Percentiles rank a stretch among this genome's conserved stretches.
Conservation (phyloP, 2,888 invertebrate species). For the Cataglyphis rosenhaueri region DNA sequence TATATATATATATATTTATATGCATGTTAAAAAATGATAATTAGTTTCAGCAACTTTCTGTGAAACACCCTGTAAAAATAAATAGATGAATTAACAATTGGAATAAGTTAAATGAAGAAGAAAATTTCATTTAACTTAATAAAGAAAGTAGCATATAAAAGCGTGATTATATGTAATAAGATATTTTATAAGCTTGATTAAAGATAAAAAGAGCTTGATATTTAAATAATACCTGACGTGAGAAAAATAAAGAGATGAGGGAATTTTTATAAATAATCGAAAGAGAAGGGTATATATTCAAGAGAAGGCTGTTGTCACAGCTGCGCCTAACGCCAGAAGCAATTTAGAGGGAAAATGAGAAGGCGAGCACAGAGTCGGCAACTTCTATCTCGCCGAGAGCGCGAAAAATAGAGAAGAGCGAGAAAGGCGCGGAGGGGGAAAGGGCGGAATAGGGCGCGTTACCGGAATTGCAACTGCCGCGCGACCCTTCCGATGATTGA, state of each 20-base stretch:
- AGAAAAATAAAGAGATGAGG: background rate
- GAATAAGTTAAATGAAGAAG: background rate
- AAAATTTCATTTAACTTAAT: background rate
- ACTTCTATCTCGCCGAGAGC: background rate
- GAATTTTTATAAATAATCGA: slow-evolving; percentile 33
- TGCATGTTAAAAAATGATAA: background rate
- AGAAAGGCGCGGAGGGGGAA: background rate
- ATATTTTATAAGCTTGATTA: background rate
- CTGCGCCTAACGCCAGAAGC: slow-evolving; percentile 38
- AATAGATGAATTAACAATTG: background rate
- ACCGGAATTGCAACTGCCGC: slow-evolving; percentile 46
- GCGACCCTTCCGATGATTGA: slow-evolving; percentile 52
- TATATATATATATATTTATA: background rate
- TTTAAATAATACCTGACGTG: background rate
- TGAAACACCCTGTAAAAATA: background rate
- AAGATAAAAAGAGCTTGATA: background rate
- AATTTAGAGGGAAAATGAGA: slow-evolving; percentile 50
- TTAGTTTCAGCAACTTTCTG: background rate
- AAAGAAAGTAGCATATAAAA: background rate
- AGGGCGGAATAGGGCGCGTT: background rate
- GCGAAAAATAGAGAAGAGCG: slow-evolving; percentile 20
- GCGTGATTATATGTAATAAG: background rate
- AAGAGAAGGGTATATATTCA: slow-evolving; percentile 12
- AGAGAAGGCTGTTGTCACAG: slow-evolving; percentile 37
- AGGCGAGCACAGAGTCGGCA: background rate